Percentiles rank a stretch among this genome's conserved stretches.
These are phyloP conservation scores for Aleiodes alternator DNA, from an alignment of 2,888 invertebrate species.

Conservation along the genomic window DNA sequence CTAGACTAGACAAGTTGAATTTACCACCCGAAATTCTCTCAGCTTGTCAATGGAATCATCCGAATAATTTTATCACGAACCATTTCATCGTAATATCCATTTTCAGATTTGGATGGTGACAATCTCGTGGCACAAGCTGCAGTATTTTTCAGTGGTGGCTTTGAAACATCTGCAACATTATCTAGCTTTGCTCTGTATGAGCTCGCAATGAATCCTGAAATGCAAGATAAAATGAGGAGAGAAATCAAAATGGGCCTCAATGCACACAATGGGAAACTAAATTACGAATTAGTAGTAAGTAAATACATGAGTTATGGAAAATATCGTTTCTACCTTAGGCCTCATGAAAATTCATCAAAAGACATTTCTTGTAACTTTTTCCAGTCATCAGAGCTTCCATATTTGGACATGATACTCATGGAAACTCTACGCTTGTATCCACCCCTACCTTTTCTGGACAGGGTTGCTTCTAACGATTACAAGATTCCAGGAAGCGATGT, in stretches of 20 bases:
- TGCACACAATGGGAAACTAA: slow-evolving; percentile 58
- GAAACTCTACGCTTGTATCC: slow-evolving; percentile 75
- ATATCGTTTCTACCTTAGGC: neutral
- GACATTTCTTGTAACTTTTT: slow-evolving; percentile 1
- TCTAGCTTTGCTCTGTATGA: slow-evolving; percentile 62
- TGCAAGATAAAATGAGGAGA: slow-evolving; percentile 60
- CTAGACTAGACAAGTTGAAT: too few species aligned
- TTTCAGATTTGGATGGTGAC: slow-evolving; percentile 65
- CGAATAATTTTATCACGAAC: too few species aligned
- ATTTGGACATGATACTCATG: slow-evolving; percentile 65
- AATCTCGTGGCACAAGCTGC: slow-evolving; percentile 65
- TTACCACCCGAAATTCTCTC: too few species aligned
- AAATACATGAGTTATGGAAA: neutral
- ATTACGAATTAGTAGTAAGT: slow-evolving; percentile 63
- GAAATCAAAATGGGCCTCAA: slow-evolving; percentile 60
- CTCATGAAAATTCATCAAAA: neutral
- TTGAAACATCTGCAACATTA: slow-evolving; percentile 65
- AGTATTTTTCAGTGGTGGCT: slow-evolving; percentile 66
- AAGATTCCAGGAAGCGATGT: slow-evolving; percentile 62
- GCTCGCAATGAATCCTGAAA: slow-evolving; percentile 60
- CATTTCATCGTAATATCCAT: neutral
- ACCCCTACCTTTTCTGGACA: slow-evolving; percentile 65
- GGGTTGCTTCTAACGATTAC: slow-evolving; percentile 62
- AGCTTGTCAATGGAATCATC: too few species aligned
- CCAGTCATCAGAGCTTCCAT: slow-evolving; percentile 59